phyloP scores from a whole-genome alignment of 2,888 invertebrate genomes.

The Syritta pipiens region DNA sequence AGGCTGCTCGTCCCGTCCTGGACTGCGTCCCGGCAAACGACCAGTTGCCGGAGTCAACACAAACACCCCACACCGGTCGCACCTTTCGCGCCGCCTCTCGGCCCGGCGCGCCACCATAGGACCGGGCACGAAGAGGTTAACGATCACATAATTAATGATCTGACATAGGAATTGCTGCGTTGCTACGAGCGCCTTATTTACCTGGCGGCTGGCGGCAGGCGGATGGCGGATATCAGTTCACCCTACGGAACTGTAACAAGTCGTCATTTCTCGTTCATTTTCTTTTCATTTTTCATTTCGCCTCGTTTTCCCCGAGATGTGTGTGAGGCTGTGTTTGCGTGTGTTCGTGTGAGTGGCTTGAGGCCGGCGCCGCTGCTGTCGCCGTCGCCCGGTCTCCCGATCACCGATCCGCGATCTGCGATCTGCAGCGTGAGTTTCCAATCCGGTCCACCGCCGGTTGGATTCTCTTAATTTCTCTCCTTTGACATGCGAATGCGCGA shows the following conservation, averaged over 20 bases:
- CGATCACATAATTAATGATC: slow-evolving; percentile 72
- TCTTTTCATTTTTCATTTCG: not conserved
- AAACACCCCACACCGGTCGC: too few species aligned
- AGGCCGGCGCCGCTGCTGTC: not conserved
- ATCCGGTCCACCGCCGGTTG: slow-evolving; percentile 55
- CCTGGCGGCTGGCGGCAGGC: too few species aligned
- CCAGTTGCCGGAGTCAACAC: too few species aligned
- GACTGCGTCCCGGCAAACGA: too few species aligned
- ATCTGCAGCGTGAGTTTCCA: slow-evolving; percentile 43
- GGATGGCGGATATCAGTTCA: slow-evolving; percentile 49
- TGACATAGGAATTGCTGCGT: slow-evolving; percentile 69
- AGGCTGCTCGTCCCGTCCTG: too few species aligned
- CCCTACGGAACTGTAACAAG: slow-evolving; percentile 63
- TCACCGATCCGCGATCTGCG: slow-evolving; percentile 37
- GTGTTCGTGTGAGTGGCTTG: slow-evolving; percentile 21
- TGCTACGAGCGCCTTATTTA: slow-evolving; percentile 57
- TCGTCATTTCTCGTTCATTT: slow-evolving; percentile 42
- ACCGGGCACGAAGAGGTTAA: slow-evolving; percentile 63
- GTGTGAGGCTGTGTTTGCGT: slow-evolving; percentile 8
- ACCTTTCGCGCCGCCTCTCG: too few species aligned
- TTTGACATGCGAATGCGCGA: slow-evolving; percentile 68
- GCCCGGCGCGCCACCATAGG: too few species aligned
- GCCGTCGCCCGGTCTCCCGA: slow-evolving; percentile 5
- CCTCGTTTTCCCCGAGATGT: not conserved
- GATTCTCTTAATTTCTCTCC: slow-evolving; percentile 69